Conservation (phyloP, 2,888 invertebrate species). For the Parapristionchus giblindavisi region DNA sequence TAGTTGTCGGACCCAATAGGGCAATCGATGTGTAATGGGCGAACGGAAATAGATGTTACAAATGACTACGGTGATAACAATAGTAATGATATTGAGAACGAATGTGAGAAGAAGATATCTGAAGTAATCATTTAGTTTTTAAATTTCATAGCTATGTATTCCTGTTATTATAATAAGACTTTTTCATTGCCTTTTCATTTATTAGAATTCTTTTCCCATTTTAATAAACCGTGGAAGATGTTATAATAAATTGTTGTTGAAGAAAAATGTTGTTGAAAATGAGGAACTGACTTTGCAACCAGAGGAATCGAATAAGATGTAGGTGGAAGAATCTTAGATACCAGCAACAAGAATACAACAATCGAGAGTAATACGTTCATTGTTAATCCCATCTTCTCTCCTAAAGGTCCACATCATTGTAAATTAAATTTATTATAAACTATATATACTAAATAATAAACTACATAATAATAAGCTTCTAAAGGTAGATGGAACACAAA, state of each 20-base stretch:
- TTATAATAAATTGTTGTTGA: background rate
- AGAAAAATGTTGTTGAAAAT: background rate
- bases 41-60: slow-evolving; percentile 98
- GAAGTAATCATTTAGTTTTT: slow-evolving; percentile 70
- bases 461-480: no score
- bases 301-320: slow-evolving; percentile 93
- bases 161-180: no score
- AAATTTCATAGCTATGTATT: background rate
- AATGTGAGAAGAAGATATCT: slow-evolving; percentile 99
- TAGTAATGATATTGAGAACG: slow-evolving; percentile 99
- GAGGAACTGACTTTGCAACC: slow-evolving; percentile 74
- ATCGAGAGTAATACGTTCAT: slow-evolving; percentile 98
- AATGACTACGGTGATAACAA: slow-evolving; percentile 96
- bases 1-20: slow-evolving; percentile 91
- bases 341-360: slow-evolving; percentile 97
- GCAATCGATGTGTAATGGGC: slow-evolving; percentile 97
- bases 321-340: slow-evolving; percentile 98
- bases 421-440: background rate
- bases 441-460: no score
- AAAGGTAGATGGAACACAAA: no score
- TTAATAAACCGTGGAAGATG: background rate
- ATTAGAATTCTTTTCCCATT: background rate
- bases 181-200: background rate
- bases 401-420: slow-evolving; percentile 51
- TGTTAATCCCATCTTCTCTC: slow-evolving; percentile 74